Base-by-base conservation (phyloP, 2,797 vertebrate genomes). In the Chelon auratus region DNA sequence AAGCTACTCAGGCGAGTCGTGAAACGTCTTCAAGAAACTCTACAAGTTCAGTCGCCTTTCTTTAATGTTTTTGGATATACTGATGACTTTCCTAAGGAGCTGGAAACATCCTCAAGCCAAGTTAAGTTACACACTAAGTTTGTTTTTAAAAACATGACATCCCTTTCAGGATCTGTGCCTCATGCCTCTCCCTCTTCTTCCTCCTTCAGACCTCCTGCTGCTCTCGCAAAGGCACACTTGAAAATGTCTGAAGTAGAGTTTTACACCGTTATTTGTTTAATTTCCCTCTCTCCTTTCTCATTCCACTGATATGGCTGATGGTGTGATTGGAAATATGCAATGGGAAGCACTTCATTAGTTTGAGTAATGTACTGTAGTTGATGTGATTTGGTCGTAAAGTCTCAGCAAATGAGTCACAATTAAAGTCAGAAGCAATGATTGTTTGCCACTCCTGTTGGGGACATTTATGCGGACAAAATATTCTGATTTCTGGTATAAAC, bases 211-310 rank as follows among this genome's bases (percentile, higher is more conserved):
- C 9, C 43, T 20, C 20, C 0, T 33, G 65, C 36, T 11, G 13
- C 5, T 13, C 30, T 6, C 39, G 4, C 4, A 4, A 5, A 51
- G 47, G 17, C 15, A 48, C 50, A 53, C 51, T 54, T 54, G 4
- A n/a, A 53, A 24, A 26, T 15, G 18, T 4, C 18, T 24, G 0
- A 42, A 30, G 45, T 8, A n/a, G 5, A 45, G 15, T 2, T 17
- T 17, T 3, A n/a, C 17, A n/a, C 43, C 30, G 3, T 45, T 45
- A 45, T 45, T 45, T n/a, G 43, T n/a, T 43, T 15, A 6, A 43
- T 30, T 26, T 5, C 33, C 13, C 12, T 9, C n/a, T 48, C n/a
- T 0, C 2, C 4, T 50, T 37, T 39, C 37, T 37, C 20, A 0
- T 39, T 54, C 42, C 17, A 14, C 18, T 47, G 40, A 69, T 42